Conservation (phyloP, 1,140 invertebrate genomes). For the Drosophila repletoides region DNA sequence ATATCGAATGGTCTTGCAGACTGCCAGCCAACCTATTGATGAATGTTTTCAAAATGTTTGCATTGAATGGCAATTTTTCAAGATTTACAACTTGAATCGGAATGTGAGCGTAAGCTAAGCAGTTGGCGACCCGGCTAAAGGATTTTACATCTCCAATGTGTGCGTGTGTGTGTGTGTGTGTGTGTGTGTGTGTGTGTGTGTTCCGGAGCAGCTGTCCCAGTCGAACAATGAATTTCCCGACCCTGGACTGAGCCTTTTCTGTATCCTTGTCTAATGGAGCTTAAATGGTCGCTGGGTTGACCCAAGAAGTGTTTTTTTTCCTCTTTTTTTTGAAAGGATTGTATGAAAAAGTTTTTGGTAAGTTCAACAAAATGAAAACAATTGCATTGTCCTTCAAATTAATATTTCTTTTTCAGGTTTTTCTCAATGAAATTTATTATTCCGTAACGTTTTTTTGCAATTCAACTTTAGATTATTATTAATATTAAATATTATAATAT, state of each 20-base stretch:
- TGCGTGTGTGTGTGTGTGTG: neutral
- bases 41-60: slow-evolving; percentile 76
- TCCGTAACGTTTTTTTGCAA: slow-evolving; percentile 32
- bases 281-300: slow-evolving; percentile 64
- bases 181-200: neutral
- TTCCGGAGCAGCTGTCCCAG: slow-evolving; percentile 15
- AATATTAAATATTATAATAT: too few relatives aligned
- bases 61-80: slow-evolving; percentile 81
- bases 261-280: slow-evolving; percentile 63
- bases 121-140: slow-evolving; percentile 3
- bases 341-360: slow-evolving; percentile 38
- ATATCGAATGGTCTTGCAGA: slow-evolving; percentile 22
- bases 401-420: slow-evolving; percentile 1
- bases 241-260: neutral
- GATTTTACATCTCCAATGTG: neutral
- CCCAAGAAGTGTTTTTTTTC: too few relatives aligned
- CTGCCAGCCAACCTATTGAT: slow-evolving; percentile 63
- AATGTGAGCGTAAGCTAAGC: slow-evolving; percentile 27
- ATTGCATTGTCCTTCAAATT: slow-evolving; percentile 36
- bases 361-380: slow-evolving; percentile 63
- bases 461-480: neutral
- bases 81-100: slow-evolving; percentile 72
- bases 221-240: slow-evolving; percentile 56
- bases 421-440: slow-evolving; percentile 39
- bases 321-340: slow-evolving; percentile 29